Evolutionary conservation across 2,888 invertebrate species (phyloP), one percentile per base, ranked within the genome.

Genomic region (Lypha dubia): DNA sequence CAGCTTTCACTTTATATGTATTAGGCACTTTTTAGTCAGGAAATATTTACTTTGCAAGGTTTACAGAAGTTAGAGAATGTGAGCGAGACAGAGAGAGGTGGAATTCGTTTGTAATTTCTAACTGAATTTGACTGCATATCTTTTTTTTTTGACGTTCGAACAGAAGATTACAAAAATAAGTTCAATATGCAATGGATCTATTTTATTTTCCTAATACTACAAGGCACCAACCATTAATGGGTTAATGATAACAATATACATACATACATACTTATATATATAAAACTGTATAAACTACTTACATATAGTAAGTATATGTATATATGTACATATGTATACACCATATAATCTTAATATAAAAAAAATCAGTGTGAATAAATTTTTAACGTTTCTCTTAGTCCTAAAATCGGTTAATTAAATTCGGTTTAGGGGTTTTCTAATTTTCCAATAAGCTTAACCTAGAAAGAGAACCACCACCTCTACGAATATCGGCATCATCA

Each of bases 161-260:
- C n/a, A n/a, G n/a, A n/a, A n/a, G n/a, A n/a, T n/a, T n/a, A n/a
- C n/a, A n/a, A n/a, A n/a, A n/a, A n/a, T n/a, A n/a, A n/a, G n/a
- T n/a, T n/a, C n/a, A n/a, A n/a, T n/a, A n/a, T n/a, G n/a, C n/a
- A 4, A 28, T 28, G 5, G 5, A 28, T 28, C 28, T n/a, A 28
- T 28, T 28, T 28, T 4, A 11, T 44, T 8, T 44, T 44, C 13
- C n/a, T 44, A 7, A 46, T 17, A 46, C 58, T 71, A 44, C 28
- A 32, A 58, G 15, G 9, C 6, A 15, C 32, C 44, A 41, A 13
- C 41, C 70, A 79, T 79, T 79, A 79, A 79, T 79, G 79, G 79
- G 79, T 79, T 79, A 79, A 79, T 38, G 46, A 28, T n/a, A 28
- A 28, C 28, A 28, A 28, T 28, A 28, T n/a, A n/a, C n/a, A n/a